Evolutionary conservation across 2,113 vertebrate species (phyloP).

Genomic region (Ptilonorhynchus violaceus): DNA sequence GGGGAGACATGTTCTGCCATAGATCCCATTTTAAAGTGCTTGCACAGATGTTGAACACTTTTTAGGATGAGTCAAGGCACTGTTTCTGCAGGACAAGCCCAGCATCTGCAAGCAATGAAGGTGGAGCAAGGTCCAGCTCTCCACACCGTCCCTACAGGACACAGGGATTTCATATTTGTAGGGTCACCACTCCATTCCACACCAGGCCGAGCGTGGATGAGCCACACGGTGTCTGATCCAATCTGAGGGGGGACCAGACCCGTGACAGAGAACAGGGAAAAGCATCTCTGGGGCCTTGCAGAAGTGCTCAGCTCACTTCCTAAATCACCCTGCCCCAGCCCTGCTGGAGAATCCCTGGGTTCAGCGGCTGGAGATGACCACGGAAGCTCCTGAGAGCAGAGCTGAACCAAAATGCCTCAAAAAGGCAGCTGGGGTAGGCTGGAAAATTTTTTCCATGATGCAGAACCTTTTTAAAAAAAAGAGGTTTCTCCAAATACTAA

Average conservation of each 20-base stretch:
- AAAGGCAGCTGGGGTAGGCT: background rate
- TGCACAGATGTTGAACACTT: conserved; percentile 13
- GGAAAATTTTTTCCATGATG: background rate
- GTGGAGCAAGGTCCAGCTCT: background rate
- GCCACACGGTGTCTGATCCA: background rate
- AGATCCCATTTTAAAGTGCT: background rate
- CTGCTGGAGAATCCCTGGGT: background rate
- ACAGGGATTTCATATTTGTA: background rate
- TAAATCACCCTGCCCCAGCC: background rate
- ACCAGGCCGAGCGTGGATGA: background rate
- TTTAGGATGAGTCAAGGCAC: conserved; percentile 5
- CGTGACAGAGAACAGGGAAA: background rate
- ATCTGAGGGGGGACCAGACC: background rate
- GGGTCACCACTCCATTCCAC: background rate
- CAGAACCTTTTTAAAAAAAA: background rate
- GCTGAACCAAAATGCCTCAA: background rate
- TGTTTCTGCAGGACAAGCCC: conserved; percentile 8
- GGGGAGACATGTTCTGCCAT: background rate
- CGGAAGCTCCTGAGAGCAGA: fast-evolving
- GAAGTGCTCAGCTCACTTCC: background rate
- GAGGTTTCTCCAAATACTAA: fast-evolving
- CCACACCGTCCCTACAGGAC: background rate
- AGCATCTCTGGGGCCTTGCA: background rate
- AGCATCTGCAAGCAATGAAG: conserved; percentile 38
- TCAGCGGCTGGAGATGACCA: background rate